A percentile compares a stretch with the other conserved stretches of the same genome.
These are phyloP conservation scores for Ciconia maguari DNA, from an alignment of 2,113 vertebrate genomes.

Conservation along the genomic window DNA sequence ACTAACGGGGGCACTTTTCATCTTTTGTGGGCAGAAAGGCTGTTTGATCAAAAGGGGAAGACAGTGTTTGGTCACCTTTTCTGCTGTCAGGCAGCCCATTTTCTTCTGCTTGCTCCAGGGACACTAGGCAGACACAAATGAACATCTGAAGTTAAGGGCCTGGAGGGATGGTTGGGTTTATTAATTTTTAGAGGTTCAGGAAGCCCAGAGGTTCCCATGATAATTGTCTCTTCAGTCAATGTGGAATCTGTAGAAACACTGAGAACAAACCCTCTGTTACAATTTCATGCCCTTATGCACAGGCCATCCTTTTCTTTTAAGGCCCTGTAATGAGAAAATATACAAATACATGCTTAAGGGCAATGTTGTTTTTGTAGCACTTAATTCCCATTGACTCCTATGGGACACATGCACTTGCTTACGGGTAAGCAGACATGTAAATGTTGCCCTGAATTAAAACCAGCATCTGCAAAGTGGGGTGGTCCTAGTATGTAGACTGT, in stretches of 20 bases:
- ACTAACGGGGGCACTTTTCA: neutral
- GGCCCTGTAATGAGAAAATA: neutral
- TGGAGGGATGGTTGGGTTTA: neutral
- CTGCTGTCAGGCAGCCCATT: neutral
- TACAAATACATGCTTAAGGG: fast-evolving
- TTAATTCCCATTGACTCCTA: neutral
- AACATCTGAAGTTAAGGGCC: neutral
- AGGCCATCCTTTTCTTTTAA: neutral
- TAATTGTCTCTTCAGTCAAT: neutral
- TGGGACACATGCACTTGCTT: neutral
- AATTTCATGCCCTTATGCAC: neutral
- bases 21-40: neutral
- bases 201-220: neutral
- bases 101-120: neutral
- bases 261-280: neutral
- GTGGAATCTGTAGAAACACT: neutral
- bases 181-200: neutral
- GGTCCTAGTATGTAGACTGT: fast-evolving
- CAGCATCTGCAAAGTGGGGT: neutral
- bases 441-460: neutral
- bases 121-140: fast-evolving
- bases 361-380: neutral
- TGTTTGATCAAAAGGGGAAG: too few species aligned
- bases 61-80: neutral
- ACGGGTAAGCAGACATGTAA: neutral